These are phyloP conservation scores for Sebastes fasciatus DNA, from an alignment of 2,113 vertebrate species.

Conservation along the genomic window DNA sequence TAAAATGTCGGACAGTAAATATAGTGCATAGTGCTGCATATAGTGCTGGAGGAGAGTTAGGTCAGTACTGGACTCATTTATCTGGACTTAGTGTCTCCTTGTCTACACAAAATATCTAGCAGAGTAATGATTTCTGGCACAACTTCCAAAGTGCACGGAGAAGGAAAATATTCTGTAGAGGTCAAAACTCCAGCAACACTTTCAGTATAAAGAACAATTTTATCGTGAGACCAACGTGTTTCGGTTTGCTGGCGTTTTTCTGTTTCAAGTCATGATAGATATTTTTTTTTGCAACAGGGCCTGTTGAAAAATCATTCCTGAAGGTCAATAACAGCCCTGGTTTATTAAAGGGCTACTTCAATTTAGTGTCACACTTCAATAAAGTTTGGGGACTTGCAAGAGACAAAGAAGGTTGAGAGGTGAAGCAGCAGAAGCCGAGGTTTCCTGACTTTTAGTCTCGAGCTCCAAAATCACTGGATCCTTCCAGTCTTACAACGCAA, in stretches of 20 bases:
- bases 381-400: constrained; percentile 48
- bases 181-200: background rate
- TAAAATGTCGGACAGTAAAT: no score
- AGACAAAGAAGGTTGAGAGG: constrained; percentile 36
- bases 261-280: background rate
- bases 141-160: background rate
- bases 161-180: no score
- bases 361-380: background rate
- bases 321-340: background rate
- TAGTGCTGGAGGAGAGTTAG: no score
- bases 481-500: no score
- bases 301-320: background rate
- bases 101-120: background rate
- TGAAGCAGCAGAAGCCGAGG: background rate
- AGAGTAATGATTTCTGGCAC: background rate
- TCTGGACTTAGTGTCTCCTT: background rate
- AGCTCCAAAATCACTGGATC: background rate
- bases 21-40: no score
- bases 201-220: background rate
- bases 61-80: background rate
- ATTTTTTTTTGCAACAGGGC: background rate
- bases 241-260: background rate
- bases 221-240: no score
- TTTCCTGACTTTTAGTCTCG: background rate
- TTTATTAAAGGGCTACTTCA: background rate